Evolutionary conservation across 2,888 invertebrate species (phyloP), one percentile per base, ranked within the genome.

Genomic region (Perizoma affinitatum): DNA sequence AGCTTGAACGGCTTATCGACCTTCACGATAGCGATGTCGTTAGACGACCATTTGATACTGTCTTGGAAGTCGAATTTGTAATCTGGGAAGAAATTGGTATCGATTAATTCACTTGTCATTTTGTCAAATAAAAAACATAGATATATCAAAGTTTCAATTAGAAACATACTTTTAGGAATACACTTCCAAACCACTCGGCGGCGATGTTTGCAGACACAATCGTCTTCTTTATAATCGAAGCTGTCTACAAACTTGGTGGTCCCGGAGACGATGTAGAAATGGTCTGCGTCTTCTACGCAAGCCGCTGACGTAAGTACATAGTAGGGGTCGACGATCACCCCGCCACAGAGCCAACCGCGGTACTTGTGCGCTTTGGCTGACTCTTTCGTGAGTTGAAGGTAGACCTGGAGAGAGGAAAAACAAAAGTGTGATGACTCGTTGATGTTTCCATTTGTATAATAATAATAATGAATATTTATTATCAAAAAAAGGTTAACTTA

Each of bases 41-140:
- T 92, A 0, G 91, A 87, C 0, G 91, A 90, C 91, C 91, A 92
- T 67, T 90, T 91, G 56, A 89, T 83, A 59, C 90, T 91, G 73
- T 92, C 91, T 86, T 90, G 87, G 76, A 91, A 91, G 73, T 91
- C 91, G 65, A 91, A 92, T 68, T 90, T 91, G 75, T 92, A 92
- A 52, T 91, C 91, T 91, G 68, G 0, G 73, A 75, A 58, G 33
- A 9, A 45, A 48, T 11, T 8, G n/a, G n/a, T n/a, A 22, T 22
- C 22, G 22, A 22, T 22, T 2, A 1, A 22, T 22, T 22, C 22
- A 22, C 22, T 22, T n/a, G n/a, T n/a, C 10, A 42, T 10, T 5
- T n/a, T n/a, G 42, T 22, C 22, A 22, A 22, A 22, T 22, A 22
- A 22, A 22, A 38, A 38, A 38, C 4, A 38, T 38, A 22, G 10